Percentiles rank a stretch among this genome's conserved stretches.
These are phyloP conservation scores for Synaphobranchus kaupii DNA, from an alignment of 2,797 vertebrate species.

Conservation along the genomic window DNA sequence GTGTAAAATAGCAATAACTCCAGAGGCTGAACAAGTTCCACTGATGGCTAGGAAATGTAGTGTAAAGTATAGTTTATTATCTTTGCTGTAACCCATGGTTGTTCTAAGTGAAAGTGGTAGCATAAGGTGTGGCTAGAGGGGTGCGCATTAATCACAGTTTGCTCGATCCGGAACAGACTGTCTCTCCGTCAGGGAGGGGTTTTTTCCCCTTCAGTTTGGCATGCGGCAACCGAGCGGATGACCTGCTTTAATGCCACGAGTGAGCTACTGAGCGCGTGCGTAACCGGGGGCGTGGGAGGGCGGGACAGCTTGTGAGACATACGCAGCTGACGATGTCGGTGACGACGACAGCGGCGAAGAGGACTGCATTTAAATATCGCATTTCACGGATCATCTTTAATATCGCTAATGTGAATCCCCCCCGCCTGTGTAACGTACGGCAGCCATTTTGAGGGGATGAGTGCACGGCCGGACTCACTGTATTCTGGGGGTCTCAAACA, in stretches of 20 bases:
- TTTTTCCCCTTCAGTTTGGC: neutral
- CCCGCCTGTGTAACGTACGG: neutral
- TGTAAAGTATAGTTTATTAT: neutral
- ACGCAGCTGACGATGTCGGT: neutral
- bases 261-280: neutral
- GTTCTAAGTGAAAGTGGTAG: too few species aligned
- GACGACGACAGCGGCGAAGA: neutral
- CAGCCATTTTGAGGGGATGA: neutral
- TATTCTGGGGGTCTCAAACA: neutral
- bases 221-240: neutral
- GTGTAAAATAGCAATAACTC: neutral
- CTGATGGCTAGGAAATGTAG: neutral
- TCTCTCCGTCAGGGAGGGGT: neutral
- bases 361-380: neutral
- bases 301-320: neutral
- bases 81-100: neutral
- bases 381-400: neutral
- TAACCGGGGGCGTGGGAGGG: neutral
- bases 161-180: neutral
- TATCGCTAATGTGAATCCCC: neutral
- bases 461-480: neutral
- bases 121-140: neutral
- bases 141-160: conserved; percentile 1
- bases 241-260: neutral
- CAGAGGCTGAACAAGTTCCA: neutral